Conservation (phyloP, 1,140 invertebrate genomes). For the Ceratosolen fusciceps region DNA sequence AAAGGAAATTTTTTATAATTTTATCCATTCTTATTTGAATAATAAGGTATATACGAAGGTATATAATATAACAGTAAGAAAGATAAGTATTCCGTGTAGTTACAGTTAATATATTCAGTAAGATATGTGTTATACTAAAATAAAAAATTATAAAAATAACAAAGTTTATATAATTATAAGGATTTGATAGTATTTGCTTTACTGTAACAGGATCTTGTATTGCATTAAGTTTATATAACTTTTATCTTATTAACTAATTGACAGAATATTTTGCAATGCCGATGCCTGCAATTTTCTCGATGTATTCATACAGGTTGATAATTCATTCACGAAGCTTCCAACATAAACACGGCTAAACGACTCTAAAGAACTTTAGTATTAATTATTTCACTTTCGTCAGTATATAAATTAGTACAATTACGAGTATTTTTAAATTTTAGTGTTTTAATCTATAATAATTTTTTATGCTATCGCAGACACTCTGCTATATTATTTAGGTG, state of each 20-base stretch:
- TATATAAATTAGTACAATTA: not conserved
- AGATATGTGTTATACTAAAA: too few relatives aligned
- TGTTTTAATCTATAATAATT: too few relatives aligned
- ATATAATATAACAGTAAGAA: too few relatives aligned
- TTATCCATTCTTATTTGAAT: too few relatives aligned
- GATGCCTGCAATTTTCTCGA: not conserved
- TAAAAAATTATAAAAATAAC: too few relatives aligned
- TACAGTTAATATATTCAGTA: too few relatives aligned
- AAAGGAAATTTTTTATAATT: too few relatives aligned
- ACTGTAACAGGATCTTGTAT: not conserved
- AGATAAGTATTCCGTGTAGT: too few relatives aligned
- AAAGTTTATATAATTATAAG: constrained; percentile 4
- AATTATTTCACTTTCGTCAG: not conserved
- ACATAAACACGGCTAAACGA: not conserved
- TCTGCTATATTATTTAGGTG: too few relatives aligned
- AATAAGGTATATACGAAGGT: too few relatives aligned
- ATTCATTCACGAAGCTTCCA: not conserved
- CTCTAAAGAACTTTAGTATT: not conserved
- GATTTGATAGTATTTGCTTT: not conserved
- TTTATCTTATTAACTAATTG: not conserved
- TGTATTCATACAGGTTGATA: not conserved
- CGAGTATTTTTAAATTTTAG: not conserved
- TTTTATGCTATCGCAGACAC: too few relatives aligned
- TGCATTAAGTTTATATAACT: not conserved
- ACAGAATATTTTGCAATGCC: not conserved